Conservation (phyloP, 1,140 invertebrate species). For the Ips typographus region DNA sequence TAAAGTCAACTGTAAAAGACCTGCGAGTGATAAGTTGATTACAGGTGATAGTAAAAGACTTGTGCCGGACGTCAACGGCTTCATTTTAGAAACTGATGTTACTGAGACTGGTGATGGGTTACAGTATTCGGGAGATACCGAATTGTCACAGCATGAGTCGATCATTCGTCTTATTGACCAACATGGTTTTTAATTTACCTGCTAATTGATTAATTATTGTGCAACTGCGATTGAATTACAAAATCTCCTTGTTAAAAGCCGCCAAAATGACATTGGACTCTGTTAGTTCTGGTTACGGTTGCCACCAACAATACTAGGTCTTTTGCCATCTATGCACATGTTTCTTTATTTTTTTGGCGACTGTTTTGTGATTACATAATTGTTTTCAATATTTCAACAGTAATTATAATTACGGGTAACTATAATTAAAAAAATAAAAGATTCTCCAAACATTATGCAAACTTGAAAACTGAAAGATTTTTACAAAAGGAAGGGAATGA, state of each 20-base stretch:
- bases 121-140: constrained; percentile 43
- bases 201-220: constrained; percentile 7
- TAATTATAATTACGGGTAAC: too few species aligned
- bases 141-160: constrained; percentile 39
- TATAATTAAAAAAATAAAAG: too few species aligned
- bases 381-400: too few species aligned
- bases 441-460: too few species aligned
- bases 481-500: too few species aligned
- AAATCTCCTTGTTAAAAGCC: constrained; percentile 15
- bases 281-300: constrained; percentile 2
- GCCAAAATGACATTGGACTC: constrained; percentile 26
- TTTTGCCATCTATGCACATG: background rate
- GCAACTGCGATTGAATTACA: constrained; percentile 1
- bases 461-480: too few species aligned
- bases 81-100: constrained; percentile 42
- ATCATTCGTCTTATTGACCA: constrained; percentile 30
- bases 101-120: constrained; percentile 38
- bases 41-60: constrained; percentile 42
- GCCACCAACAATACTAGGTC: constrained; percentile 31
- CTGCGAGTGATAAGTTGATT: constrained; percentile 37
- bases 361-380: too few species aligned
- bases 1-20: constrained; percentile 40
- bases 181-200: constrained; percentile 17
- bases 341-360: background rate
- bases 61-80: constrained; percentile 40